Evolutionary conservation across 2,113 vertebrate species (phyloP), one percentile per base, ranked within the genome.

Genomic region (Tachysurus fulvidraco): DNA sequence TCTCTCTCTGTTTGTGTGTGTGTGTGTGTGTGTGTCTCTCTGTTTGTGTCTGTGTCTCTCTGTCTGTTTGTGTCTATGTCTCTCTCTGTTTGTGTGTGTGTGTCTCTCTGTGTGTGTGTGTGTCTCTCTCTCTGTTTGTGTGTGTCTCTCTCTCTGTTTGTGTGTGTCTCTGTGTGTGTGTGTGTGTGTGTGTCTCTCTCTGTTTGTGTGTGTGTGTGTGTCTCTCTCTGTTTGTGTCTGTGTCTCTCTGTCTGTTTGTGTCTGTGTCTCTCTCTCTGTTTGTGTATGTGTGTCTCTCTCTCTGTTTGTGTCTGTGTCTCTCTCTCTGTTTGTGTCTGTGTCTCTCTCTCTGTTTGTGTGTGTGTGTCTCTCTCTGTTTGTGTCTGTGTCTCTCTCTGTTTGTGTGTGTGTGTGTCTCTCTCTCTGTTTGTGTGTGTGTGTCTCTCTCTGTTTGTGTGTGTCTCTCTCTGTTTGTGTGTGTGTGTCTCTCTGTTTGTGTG

Each of bases 301-400:
- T 80, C 7, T n/a, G n/a, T n/a, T n/a, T n/a, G n/a, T n/a, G n/a
- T n/a, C n/a, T n/a, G n/a, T 83, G 16, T 71, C 46, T 69, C 8
- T 83, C 41, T 83, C 14, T 71, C 81, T 83, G 28, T 14, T 28
- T 73, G 3, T 23, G 46, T 55, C 50, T 74, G 25, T 60, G 52
- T 85, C 41, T 82, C 36, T 82, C n/a, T 64, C 52, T 80, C 7
- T 83, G 16, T 71, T n/a, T n/a, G n/a, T n/a, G n/a, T n/a, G n/a
- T n/a, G n/a, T n/a, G n/a, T n/a, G n/a, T 69, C 8, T 83, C 41
- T 83, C 14, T 71, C 81, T 83, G 28, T 14, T 28, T 73, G 3
- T 23, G 46, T 55, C 50, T 74, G 25, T 60, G 52, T 85, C 41
- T 82, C 36, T 82, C n/a, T 64, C 52, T 80, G n/a, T n/a, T n/a